These are phyloP conservation scores for Tragopan temminckii DNA, from an alignment of 2,797 vertebrate species.

Conservation along the genomic window DNA sequence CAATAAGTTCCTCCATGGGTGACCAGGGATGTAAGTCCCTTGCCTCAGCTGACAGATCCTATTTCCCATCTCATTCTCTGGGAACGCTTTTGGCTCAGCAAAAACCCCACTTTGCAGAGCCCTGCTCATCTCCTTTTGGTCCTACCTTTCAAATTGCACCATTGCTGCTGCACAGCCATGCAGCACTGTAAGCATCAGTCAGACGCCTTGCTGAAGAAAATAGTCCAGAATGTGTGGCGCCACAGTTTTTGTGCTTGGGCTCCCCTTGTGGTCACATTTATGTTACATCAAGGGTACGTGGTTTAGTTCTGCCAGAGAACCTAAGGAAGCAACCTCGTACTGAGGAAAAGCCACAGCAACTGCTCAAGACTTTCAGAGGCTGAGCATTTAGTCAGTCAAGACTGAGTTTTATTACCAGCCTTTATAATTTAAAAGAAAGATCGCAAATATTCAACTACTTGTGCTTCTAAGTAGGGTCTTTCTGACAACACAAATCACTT, in stretches of 20 bases:
- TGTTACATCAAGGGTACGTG: too few species aligned
- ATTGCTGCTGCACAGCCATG: background rate
- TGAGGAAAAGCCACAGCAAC: background rate
- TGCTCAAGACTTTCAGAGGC: background rate
- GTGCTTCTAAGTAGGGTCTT: background rate
- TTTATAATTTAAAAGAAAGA: background rate
- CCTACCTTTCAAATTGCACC: background rate
- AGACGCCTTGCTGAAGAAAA: background rate
- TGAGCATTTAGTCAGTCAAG: background rate
- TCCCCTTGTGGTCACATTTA: background rate
- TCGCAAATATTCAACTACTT: background rate
- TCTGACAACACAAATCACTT: background rate
- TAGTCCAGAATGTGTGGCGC: rapidly evolving
- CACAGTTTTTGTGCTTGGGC: background rate
- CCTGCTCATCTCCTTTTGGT: background rate
- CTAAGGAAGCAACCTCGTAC: background rate
- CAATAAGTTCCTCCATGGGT: background rate
- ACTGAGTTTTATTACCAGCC: background rate
- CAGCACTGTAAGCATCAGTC: rapidly evolving
- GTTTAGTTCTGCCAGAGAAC: background rate
- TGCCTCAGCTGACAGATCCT: rapidly evolving
- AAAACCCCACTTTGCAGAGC: rapidly evolving
- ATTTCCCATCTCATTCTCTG: rapidly evolving
- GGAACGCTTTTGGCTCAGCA: background rate
- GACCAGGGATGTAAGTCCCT: background rate